Percentiles rank a stretch among this genome's conserved stretches.
Evolutionary conservation across 2,797 vertebrate genomes (phyloP).

Genomic region (Syngnathus rostellatus): DNA sequence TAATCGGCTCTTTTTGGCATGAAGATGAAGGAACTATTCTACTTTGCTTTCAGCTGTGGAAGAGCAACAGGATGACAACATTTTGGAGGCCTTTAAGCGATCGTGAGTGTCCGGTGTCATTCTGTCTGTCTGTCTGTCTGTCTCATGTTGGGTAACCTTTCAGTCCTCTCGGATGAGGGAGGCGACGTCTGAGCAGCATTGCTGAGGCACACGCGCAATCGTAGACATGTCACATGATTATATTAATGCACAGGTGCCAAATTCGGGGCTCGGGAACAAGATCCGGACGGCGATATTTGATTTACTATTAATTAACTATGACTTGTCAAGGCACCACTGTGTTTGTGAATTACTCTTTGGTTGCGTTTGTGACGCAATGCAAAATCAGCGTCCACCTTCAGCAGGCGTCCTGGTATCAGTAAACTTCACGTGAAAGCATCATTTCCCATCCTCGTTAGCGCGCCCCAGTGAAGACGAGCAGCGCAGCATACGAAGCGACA

Average conservation of each 20-base stretch:
- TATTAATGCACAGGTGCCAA: too few species aligned
- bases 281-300: too few species aligned
- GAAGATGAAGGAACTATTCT: constrained; percentile 42
- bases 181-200: background rate
- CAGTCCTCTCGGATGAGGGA: background rate
- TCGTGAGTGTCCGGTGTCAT: constrained; percentile 68
- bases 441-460: constrained; percentile 39
- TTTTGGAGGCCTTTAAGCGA: constrained; percentile 75
- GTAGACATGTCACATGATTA: background rate
- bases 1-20: constrained; percentile 54
- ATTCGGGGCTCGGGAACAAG: too few species aligned
- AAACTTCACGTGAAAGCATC: constrained; percentile 37
- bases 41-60: constrained; percentile 57
- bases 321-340: background rate
- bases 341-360: background rate
- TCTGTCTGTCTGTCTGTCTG: constrained; percentile 22
- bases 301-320: too few species aligned
- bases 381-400: constrained; percentile 22
- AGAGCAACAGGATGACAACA: constrained; percentile 67
- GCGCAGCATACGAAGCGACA: constrained; percentile 25
- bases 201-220: background rate
- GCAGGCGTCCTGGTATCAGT: constrained; percentile 14
- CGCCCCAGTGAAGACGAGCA: constrained; percentile 7
- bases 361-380: background rate
- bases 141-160: background rate